Percentiles rank a stretch among this genome's conserved stretches.
These are phyloP conservation scores for Vultur gryphus DNA, from an alignment of 2,797 vertebrate species.

Conservation along the genomic window DNA sequence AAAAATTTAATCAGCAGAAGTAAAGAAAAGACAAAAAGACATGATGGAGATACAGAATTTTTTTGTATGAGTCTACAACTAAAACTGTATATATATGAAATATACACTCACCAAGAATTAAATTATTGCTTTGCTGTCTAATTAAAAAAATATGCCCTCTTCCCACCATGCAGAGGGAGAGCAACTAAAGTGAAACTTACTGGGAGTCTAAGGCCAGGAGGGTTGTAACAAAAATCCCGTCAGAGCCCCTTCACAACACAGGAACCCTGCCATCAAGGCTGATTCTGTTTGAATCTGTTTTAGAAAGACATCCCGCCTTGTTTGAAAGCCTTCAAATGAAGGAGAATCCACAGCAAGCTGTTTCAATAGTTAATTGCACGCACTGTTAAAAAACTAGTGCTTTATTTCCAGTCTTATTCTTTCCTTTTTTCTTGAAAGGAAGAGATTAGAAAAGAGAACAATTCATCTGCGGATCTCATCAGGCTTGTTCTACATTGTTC, in stretches of 20 bases:
- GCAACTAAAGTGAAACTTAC: neutral
- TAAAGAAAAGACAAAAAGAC: neutral
- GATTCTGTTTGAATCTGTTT: neutral
- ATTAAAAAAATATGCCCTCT: neutral
- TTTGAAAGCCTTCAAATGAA: constrained; percentile 7
- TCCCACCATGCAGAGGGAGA: neutral
- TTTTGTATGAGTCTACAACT: neutral
- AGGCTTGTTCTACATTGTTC: constrained; percentile 1
- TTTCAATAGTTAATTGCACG: neutral
- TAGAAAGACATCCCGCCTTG: neutral
- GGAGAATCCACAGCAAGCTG: neutral
- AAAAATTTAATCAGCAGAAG: neutral
- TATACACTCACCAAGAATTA: neutral
- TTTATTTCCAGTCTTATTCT: neutral
- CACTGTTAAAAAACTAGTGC: neutral
- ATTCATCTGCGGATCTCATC: constrained; percentile 3
- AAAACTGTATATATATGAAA: neutral
- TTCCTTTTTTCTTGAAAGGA: constrained; percentile 14
- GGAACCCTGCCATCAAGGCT: neutral
- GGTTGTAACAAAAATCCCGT: neutral
- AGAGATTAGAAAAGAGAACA: neutral
- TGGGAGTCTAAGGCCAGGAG: neutral
- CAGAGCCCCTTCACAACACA: rapidly evolving
- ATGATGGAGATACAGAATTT: neutral
- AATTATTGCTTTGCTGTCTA: neutral